Evolutionary conservation across 2,888 invertebrate species (phyloP).

Genomic region (Morpho deidamia): DNA sequence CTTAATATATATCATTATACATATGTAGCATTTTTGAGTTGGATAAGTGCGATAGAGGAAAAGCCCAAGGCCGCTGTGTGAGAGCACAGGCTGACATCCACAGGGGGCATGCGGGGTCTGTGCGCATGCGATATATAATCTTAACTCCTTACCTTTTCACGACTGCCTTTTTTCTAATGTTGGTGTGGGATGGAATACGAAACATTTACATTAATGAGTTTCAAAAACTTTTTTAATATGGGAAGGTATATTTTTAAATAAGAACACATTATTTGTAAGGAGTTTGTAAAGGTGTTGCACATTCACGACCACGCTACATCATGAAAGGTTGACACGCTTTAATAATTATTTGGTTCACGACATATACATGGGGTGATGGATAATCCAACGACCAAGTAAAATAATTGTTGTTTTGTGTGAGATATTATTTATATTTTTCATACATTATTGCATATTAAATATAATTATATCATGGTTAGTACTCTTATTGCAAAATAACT

Average conservation of each 20-base stretch:
- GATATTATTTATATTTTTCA: no score
- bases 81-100: constrained; percentile 42
- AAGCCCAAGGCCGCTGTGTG: constrained; percentile 59
- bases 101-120: constrained; percentile 66
- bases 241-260: neutral
- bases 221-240: neutral
- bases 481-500: no score
- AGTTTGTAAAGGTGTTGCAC: no score
- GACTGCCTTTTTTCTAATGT: constrained; percentile 91
- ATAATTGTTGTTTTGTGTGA: no score
- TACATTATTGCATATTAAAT: no score
- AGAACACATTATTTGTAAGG: no score
- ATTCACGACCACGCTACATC: no score
- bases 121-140: constrained; percentile 61
- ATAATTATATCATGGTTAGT: no score
- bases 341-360: no score
- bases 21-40: constrained; percentile 3
- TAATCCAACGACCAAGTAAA: no score
- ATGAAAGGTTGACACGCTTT: no score
- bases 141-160: constrained; percentile 87
- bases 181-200: constrained; percentile 74
- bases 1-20: constrained; percentile 29
- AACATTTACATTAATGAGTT: constrained; percentile 70
- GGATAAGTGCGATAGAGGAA: constrained; percentile 1
- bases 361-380: no score